Percentiles rank a stretch among this genome's conserved stretches.
Conservation (phyloP, 1,140 invertebrate genomes). For the Aphis gossypii region DNA sequence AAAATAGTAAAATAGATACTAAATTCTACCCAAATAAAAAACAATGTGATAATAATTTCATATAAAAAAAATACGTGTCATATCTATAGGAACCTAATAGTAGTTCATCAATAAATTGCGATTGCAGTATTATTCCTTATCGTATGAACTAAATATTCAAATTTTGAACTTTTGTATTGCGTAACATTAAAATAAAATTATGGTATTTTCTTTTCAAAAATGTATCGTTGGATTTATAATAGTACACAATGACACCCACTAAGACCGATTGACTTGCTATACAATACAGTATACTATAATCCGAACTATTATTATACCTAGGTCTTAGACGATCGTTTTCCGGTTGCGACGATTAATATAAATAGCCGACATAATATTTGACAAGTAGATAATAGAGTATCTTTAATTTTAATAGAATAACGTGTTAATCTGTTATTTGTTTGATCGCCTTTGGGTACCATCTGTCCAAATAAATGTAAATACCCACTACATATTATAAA, state of each 20-base stretch:
- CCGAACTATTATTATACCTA: neutral
- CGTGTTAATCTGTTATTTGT: neutral
- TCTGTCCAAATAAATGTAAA: neutral
- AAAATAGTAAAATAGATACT: too few species aligned
- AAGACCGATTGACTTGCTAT: neutral
- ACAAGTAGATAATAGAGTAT: neutral
- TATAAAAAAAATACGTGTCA: too few species aligned
- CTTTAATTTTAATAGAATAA: neutral
- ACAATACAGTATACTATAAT: neutral
- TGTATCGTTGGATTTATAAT: neutral
- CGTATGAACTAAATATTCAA: too few species aligned
- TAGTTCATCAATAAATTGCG: too few species aligned
- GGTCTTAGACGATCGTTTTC: neutral
- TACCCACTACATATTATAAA: neutral
- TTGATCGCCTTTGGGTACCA: neutral
- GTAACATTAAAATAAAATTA: neutral
- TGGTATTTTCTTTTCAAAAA: neutral
- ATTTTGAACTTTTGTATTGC: too few species aligned
- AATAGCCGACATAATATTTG: neutral
- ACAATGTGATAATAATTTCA: too few species aligned
- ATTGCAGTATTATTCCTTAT: too few species aligned
- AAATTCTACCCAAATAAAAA: too few species aligned
- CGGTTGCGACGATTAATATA: neutral
- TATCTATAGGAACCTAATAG: too few species aligned
- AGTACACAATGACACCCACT: neutral